Conservation (phyloP, 1,140 invertebrate genomes). For the Pararge aegeria region DNA sequence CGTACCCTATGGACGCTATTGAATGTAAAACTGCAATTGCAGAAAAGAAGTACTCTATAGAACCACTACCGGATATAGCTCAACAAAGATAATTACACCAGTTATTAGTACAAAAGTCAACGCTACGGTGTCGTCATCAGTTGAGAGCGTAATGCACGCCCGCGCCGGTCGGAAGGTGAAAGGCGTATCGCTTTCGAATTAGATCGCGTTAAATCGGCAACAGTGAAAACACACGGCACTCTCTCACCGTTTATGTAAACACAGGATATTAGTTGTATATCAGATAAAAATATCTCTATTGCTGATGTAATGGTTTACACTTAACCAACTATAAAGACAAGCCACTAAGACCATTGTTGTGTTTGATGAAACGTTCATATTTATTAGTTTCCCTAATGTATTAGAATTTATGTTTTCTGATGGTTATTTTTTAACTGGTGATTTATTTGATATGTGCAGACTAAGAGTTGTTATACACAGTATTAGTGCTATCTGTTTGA, state of each 20-base stretch:
- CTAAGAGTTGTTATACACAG: too few relatives aligned
- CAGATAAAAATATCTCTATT: slow-evolving; percentile 6
- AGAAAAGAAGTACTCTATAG: not conserved
- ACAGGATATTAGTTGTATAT: slow-evolving; percentile 16
- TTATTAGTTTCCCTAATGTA: too few relatives aligned
- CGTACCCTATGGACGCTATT: not conserved
- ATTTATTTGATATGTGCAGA: too few relatives aligned
- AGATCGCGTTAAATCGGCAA: slow-evolving; percentile 43
- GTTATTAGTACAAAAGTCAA: slow-evolving; percentile 14
- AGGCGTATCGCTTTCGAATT: slow-evolving; percentile 74
- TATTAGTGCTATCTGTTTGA: too few relatives aligned
- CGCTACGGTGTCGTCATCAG: slow-evolving; percentile 11
- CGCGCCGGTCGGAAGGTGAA: slow-evolving; percentile 49
- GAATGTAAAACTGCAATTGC: not conserved
- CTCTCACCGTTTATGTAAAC: slow-evolving; percentile 46
- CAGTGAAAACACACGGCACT: slow-evolving; percentile 32
- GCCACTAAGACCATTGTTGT: too few relatives aligned
- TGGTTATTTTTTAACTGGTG: not conserved
- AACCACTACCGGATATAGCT: slow-evolving; percentile 4
- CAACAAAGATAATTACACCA: slow-evolving; percentile 15
- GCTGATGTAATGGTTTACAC: not conserved
- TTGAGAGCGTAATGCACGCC: slow-evolving; percentile 28
- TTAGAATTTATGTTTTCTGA: too few relatives aligned
- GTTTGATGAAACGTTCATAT: too few relatives aligned
- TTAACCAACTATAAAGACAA: too few relatives aligned